Percentiles rank a stretch among this genome's conserved stretches.
Evolutionary conservation across 2,888 invertebrate genomes (phyloP).

Genomic region (Eilema sororculum): DNA sequence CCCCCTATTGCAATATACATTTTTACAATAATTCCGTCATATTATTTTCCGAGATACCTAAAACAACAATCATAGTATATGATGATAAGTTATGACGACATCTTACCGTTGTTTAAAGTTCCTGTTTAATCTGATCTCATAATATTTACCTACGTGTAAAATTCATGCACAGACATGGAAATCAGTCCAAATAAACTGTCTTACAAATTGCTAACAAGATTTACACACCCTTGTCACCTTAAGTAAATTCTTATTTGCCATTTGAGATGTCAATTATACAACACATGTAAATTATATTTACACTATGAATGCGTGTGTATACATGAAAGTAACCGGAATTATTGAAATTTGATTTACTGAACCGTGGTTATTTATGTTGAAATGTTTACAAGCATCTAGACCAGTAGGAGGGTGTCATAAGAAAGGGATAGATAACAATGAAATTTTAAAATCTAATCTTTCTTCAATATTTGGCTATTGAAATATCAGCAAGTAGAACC

Average conservation of each 20-base stretch:
- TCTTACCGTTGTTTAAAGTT: constrained; percentile 17
- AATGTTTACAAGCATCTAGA: neutral
- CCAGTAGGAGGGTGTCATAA: no score
- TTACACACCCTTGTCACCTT: constrained; percentile 28
- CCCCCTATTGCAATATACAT: neutral
- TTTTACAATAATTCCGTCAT: neutral
- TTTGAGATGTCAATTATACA: constrained; percentile 30
- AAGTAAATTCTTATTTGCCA: constrained; percentile 25
- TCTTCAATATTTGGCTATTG: no score
- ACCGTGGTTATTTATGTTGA: neutral
- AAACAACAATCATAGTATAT: neutral
- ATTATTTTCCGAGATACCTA: neutral
- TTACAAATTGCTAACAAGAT: constrained; percentile 25
- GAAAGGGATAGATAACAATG: no score
- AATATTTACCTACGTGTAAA: constrained; percentile 20
- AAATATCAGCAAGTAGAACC: no score
- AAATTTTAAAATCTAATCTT: no score
- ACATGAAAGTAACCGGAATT: neutral
- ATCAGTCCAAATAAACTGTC: constrained; percentile 30
- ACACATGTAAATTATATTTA: neutral
- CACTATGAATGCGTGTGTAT: constrained; percentile 13
- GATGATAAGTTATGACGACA: constrained; percentile 7
- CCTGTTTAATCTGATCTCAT: constrained; percentile 15
- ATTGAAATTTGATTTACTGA: constrained; percentile 3
- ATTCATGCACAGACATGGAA: constrained; percentile 26